A percentile compares a stretch with the other conserved stretches of the same genome.
These are phyloP conservation scores for Microctonus brassicae DNA, from an alignment of 2,888 invertebrate genomes.

Conservation along the genomic window DNA sequence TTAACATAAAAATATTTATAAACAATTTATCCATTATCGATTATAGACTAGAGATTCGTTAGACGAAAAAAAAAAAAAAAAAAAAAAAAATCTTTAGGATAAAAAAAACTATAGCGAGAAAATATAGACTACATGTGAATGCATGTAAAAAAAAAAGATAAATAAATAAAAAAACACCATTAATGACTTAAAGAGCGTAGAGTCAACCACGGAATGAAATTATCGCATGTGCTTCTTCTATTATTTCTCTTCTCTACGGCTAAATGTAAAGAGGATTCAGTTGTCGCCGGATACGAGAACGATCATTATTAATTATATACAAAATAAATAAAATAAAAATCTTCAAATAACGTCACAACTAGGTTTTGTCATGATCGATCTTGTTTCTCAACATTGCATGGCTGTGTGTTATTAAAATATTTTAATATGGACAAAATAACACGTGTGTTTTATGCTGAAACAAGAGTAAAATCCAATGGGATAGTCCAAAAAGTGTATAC, in stretches of 20 bases:
- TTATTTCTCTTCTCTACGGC: background rate
- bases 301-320: constrained; percentile 3
- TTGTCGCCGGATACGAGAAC: constrained; percentile 18
- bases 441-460: constrained; percentile 18
- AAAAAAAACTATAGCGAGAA: background rate
- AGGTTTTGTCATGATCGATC: constrained; percentile 19
- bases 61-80: background rate
- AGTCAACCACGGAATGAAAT: background rate
- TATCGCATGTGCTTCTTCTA: background rate
- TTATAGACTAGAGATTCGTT: constrained; percentile 12
- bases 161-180: background rate
- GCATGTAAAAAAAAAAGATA: background rate
- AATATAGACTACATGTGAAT: background rate
- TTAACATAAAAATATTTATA: constrained; percentile 12
- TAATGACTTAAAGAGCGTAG: background rate
- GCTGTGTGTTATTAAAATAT: constrained; percentile 29
- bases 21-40: constrained; percentile 20
- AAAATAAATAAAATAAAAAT: constrained; percentile 17
- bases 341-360: constrained; percentile 21
- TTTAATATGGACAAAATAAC: constrained; percentile 29
- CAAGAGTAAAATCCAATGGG: background rate
- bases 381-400: constrained; percentile 27
- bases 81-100: background rate
- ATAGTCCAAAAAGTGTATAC: background rate
- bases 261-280: background rate